A percentile compares a stretch with the other conserved stretches of the same genome.
Conservation (phyloP, 2,888 invertebrate genomes). For the Sceliomorpha sp. region DNA sequence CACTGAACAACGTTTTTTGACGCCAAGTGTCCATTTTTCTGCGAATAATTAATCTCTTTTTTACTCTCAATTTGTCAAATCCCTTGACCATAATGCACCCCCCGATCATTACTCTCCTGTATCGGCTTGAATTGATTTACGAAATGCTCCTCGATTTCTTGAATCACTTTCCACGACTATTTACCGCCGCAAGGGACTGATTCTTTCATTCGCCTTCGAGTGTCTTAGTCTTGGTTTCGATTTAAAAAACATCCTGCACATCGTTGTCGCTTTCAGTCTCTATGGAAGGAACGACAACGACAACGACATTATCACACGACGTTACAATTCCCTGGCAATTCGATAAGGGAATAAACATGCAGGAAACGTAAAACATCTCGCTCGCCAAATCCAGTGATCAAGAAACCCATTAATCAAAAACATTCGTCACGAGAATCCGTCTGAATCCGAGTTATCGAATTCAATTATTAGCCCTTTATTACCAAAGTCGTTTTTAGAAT, state of each 20-base stretch:
- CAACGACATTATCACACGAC: slow-evolving; percentile 31
- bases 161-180: slow-evolving; percentile 50
- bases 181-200: slow-evolving; percentile 47
- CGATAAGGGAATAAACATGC: slow-evolving; percentile 33
- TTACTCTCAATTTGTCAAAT: no score
- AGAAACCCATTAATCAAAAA: slow-evolving; percentile 27
- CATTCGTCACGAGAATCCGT: not conserved
- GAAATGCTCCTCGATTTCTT: slow-evolving; percentile 33
- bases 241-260: slow-evolving; percentile 39
- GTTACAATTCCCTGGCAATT: slow-evolving; percentile 34
- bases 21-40: no score
- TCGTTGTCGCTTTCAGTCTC: slow-evolving; percentile 34
- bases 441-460: not conserved
- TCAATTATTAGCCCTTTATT: no score
- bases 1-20: no score
- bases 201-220: slow-evolving; percentile 29
- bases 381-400: not conserved
- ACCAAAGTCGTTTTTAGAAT: no score
- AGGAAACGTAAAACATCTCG: slow-evolving; percentile 11
- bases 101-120: no score
- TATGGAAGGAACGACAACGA: slow-evolving; percentile 31
- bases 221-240: slow-evolving; percentile 28
- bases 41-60: no score
- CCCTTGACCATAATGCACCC: no score
- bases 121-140: slow-evolving; percentile 39